A percentile compares a stretch with the other conserved stretches of the same genome.
Conservation (phyloP, 2,797 vertebrate genomes). For the Avahi laniger region DNA sequence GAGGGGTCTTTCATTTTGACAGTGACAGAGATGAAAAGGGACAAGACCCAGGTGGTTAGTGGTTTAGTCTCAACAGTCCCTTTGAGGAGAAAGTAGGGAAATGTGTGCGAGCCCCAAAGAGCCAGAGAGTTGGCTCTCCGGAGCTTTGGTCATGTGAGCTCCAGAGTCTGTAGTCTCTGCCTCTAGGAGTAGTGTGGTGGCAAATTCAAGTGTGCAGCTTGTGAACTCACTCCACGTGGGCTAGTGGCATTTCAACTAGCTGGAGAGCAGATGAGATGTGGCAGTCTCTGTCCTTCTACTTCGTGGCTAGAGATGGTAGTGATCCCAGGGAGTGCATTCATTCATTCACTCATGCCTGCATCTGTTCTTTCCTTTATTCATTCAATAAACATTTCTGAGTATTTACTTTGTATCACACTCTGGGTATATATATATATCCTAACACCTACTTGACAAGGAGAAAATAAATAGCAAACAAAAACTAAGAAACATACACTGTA, state of each 20-base stretch:
- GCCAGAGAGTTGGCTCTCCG: background rate
- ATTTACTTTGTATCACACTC: background rate
- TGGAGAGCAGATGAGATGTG: background rate
- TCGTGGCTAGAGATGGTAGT: background rate
- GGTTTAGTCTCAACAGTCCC: background rate
- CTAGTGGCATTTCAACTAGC: background rate
- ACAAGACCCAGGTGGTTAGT: background rate
- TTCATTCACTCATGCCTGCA: background rate
- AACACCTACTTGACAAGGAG: background rate
- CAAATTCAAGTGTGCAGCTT: background rate
- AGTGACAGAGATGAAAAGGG: background rate
- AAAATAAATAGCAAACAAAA: conserved; percentile 20
- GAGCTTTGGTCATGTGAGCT: rapidly evolving
- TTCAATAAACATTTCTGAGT: background rate
- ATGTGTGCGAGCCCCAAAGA: background rate
- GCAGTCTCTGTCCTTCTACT: background rate
- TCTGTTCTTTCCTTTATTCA: background rate
- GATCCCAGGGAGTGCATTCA: background rate
- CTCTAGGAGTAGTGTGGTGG: background rate
- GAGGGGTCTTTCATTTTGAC: background rate
- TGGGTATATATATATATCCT: background rate
- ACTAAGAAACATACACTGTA: background rate
- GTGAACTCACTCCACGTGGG: background rate
- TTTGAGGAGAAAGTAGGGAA: background rate
- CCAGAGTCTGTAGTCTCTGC: background rate